Evolutionary conservation across 1,140 invertebrate genomes (phyloP), one percentile per base, ranked within the genome.

Genomic region (Adelges cooleyi): DNA sequence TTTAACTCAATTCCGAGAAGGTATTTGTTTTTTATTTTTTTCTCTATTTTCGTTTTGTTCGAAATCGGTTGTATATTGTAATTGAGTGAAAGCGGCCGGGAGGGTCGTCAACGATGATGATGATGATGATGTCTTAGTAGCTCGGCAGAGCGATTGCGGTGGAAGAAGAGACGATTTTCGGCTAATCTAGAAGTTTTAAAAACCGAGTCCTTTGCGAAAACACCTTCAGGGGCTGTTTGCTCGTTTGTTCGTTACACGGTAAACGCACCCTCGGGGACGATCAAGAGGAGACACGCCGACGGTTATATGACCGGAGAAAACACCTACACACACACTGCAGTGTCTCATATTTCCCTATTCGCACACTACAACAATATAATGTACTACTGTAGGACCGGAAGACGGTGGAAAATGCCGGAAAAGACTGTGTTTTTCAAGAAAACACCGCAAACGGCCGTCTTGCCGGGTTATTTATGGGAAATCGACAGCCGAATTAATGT

Each of bases 261-360:
- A 62, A 62, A 62, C 42, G 56, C 56, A 13, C 56, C 42, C 56
- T 13, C 17, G 56, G 40, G 56, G 46, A 46, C 56, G 56, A 62
- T 62, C 23, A 29, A 59, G n/a, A 25, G 4, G 20, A 36, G 15
- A 18, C 8, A 36, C 11, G 5, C 18, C 36, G 29, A 33, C 52
- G 0, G 40, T 44, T 11, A 11, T n/a, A 44, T 44, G n/a, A 15
- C 10, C 15, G 40, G 40, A 44, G n/a, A 11, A 17, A 44, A 4
- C 3, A 44, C 10, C 3, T 17, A n/a, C 5, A 4, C 5, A 17
- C 40, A n/a, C 3, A 44, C 36, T 6, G 4, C 27, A 36, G 27
- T 17, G 36, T 33, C 29, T 33, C 29, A 33, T 33, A 33, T 33
- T 33, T 33, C 29, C 29, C 11, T 33, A 33, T 33, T 4, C 33